Evolutionary conservation across 2,888 invertebrate genomes (phyloP).

Genomic region (Agrochola circellaris): DNA sequence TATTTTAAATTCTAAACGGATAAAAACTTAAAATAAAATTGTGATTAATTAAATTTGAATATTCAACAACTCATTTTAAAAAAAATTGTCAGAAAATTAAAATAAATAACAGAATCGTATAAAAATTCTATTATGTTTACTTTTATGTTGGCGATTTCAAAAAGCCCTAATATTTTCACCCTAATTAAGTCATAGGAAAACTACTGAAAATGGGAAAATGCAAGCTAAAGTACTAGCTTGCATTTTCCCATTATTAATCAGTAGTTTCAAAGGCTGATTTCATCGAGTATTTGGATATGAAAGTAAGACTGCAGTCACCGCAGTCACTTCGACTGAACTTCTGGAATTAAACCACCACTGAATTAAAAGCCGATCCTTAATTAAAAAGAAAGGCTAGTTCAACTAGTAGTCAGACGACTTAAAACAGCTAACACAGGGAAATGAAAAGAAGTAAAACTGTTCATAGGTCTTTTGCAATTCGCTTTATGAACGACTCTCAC

Average conservation of each 20-base stretch:
- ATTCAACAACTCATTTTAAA: no score
- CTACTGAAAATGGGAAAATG: no score
- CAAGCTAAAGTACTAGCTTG: no score
- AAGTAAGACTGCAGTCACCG: not conserved
- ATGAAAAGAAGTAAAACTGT: not conserved
- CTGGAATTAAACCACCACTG: not conserved
- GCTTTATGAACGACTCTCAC: not conserved
- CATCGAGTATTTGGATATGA: not conserved
- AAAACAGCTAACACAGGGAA: not conserved
- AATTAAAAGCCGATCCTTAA: not conserved
- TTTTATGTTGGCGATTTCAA: not conserved
- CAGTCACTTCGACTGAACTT: not conserved
- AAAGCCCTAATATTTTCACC: not conserved
- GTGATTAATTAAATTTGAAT: no score
- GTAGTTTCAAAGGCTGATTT: not conserved
- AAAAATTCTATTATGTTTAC: no score
- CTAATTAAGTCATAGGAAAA: no score
- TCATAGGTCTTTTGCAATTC: slow-evolving; percentile 4
- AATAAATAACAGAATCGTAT: no score
- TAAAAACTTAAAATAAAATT: no score
- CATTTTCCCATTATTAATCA: no score
- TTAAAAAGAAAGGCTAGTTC: not conserved
- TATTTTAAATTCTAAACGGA: no score
- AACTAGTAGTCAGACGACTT: not conserved
- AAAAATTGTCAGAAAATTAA: no score